Evolutionary conservation across 2,888 invertebrate genomes (phyloP), one percentile per base, ranked within the genome.

Genomic region (Trissonchulus sp.): DNA sequence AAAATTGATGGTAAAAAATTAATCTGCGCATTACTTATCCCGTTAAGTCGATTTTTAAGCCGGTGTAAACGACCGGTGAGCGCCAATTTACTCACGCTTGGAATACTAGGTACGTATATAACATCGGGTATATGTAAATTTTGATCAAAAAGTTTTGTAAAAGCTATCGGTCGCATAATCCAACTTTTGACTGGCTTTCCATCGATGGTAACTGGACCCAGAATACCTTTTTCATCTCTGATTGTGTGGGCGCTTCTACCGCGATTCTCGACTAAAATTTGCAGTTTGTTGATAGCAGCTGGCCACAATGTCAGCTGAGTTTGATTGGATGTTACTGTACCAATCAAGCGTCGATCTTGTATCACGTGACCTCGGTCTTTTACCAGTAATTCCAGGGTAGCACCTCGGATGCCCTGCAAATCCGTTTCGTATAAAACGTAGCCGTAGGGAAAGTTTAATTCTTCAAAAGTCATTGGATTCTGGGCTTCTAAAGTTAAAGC

Each of bases 201-300:
- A 76, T 88, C 88, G 68, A 88, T 83, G 0, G 84, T 83, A 0
- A 90, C 89, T 73, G 23, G 15, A 30, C 63, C 33, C 34, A 68
- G n/a, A 15, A 75, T 28, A 35, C 74, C 76, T 77, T 81, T 81
- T 35, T 73, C 76, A 75, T 81, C 80, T 35, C 77, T 78, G 28
- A 31, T 15, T 34, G 84, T 85, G 80, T 85, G 91, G 85, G 92
- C 92, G 63, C 92, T 88, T 73, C 92, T 88, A 2, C 93, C 93
- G 87, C 91, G 91, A 84, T 91, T 92, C 85, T 93, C 93, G 0
- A 87, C 86, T 2, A 88, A 77, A 38, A 88, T 81, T 28, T 74
- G 73, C 2, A 63, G 77, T 23, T 15, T 15, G 8, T 23, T 23
- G 23, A 48, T 48, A 23, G 48, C 8, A 48, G 8, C 23, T 8